These are phyloP conservation scores for Dolichomitus sp. DNA, from an alignment of 2,888 invertebrate genomes.

Conservation along the genomic window DNA sequence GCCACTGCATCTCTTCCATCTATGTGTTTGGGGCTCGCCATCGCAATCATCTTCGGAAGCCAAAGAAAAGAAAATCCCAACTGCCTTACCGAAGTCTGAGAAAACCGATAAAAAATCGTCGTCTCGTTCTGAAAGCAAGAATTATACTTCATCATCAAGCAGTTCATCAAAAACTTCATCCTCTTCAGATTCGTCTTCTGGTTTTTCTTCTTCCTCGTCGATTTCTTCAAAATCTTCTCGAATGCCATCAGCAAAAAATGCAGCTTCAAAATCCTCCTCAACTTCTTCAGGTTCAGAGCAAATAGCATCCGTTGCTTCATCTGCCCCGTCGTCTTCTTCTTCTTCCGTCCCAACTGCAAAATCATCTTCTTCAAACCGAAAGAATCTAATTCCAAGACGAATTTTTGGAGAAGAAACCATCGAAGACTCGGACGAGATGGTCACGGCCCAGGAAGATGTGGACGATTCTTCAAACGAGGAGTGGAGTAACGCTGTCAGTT, in stretches of 20 bases:
- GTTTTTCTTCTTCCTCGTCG: slow-evolving; percentile 7
- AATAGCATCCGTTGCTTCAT: too few species aligned
- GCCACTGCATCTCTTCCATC: slow-evolving; percentile 35
- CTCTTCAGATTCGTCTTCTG: slow-evolving; percentile 26
- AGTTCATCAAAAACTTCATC: neutral
- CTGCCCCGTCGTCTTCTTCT: too few species aligned
- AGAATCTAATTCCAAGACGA: too few species aligned
- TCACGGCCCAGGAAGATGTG: slow-evolving; percentile 23
- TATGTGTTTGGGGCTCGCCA: slow-evolving; percentile 41
- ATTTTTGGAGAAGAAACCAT: neutral
- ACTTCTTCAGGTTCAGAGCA: too few species aligned
- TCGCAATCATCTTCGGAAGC: neutral
- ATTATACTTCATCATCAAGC: neutral
- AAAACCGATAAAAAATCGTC: slow-evolving; percentile 3
- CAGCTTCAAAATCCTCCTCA: neutral
- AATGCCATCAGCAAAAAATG: too few species aligned
- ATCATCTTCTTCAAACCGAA: neutral
- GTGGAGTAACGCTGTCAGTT: slow-evolving; percentile 43
- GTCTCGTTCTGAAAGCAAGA: neutral
- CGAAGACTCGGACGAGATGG: slow-evolving; percentile 46
- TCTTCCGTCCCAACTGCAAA: too few species aligned
- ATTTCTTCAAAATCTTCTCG: neutral
- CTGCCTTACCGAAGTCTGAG: neutral
- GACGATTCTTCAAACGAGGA: slow-evolving; percentile 50
- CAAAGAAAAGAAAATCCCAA: neutral